Conservation (phyloP, 2,888 invertebrate species). For the Cecidostiba fungosa region DNA sequence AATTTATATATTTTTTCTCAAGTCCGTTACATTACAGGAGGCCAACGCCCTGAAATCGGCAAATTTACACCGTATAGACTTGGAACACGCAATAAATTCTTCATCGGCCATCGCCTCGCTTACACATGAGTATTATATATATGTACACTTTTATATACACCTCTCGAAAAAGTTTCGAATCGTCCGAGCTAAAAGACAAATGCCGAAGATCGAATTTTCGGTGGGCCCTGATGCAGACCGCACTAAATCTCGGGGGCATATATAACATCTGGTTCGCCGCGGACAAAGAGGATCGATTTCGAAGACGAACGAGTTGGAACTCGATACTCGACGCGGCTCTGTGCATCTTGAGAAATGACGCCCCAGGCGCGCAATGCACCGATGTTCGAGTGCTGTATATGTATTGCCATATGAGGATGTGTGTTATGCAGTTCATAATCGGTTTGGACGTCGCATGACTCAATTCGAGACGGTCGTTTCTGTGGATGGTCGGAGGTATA, state of each 20-base stretch:
- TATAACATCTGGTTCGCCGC: background rate
- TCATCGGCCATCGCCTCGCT: background rate
- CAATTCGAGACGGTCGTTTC: background rate
- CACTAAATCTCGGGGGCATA: background rate
- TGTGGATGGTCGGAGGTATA: background rate
- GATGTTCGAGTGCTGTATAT: background rate
- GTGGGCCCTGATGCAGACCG: background rate
- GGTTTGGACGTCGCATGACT: background rate
- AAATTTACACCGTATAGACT: conserved; percentile 1
- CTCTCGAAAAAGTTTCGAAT: conserved; percentile 2
- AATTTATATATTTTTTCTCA: background rate
- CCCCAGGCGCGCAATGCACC: background rate
- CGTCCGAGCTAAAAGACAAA: conserved; percentile 39
- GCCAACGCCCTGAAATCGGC: background rate
- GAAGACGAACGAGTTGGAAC: conserved; percentile 46
- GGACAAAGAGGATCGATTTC: conserved; percentile 52
- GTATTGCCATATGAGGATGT: no score
- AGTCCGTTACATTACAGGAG: no score
- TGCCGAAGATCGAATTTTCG: conserved; percentile 56
- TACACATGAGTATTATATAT: no score
- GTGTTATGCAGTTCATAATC: background rate
- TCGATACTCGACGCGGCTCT: conserved; percentile 28
- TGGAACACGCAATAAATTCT: background rate
- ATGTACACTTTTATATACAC: background rate
- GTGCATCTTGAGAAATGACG: conserved; percentile 30